Conservation (phyloP, 2,113 vertebrate species). For the Psittacula cyanocephala region DNA sequence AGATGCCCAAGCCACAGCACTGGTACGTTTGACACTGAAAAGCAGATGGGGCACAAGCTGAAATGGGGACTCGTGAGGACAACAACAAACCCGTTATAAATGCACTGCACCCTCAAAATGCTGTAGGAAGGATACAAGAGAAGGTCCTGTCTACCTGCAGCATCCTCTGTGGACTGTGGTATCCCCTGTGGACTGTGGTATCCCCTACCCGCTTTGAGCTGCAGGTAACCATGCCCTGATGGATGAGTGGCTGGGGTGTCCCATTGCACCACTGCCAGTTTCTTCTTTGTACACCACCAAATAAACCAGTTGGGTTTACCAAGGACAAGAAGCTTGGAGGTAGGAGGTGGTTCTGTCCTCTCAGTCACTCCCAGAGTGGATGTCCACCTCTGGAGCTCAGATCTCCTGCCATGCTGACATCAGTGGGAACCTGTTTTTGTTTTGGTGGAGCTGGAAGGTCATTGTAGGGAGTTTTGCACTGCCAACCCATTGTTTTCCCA, state of each 20-base stretch:
- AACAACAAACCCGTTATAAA: background rate
- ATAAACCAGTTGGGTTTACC: background rate
- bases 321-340: background rate
- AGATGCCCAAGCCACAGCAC: background rate
- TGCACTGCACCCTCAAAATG: background rate
- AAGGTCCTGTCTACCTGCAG: background rate
- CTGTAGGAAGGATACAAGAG: background rate
- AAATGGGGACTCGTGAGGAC: background rate
- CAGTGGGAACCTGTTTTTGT: background rate
- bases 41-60: background rate
- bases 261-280: background rate
- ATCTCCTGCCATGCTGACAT: background rate
- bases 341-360: background rate
- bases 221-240: background rate
- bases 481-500: background rate
- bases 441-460: background rate
- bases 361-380: background rate
- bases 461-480: background rate
- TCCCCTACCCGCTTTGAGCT: background rate
- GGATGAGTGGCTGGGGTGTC: background rate
- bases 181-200: background rate
- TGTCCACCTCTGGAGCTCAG: background rate
- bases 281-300: background rate
- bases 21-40: background rate
- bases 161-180: background rate